Conservation (phyloP, 2,888 invertebrate species). For the Macrophya alboannulata region DNA sequence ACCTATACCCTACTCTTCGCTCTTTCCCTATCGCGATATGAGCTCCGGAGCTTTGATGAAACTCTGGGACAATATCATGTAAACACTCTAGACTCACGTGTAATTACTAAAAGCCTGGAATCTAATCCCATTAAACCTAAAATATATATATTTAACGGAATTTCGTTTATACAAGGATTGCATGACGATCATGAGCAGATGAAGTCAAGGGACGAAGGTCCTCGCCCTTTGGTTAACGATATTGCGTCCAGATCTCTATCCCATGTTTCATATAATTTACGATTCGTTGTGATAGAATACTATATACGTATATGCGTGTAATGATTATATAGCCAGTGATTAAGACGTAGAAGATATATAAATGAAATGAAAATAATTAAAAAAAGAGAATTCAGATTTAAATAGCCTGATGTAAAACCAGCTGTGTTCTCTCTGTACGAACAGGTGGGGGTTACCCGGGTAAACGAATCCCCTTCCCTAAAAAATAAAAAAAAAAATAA, state of each 20-base stretch:
- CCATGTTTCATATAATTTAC: not conserved
- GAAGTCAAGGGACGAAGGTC: not conserved
- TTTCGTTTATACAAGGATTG: not conserved
- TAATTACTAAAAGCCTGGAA: conserved; percentile 35
- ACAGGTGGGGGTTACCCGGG: conserved; percentile 29
- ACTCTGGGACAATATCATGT: conserved; percentile 11
- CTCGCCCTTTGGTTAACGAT: not conserved
- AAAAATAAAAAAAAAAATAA: conserved; percentile 14
- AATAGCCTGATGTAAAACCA: not conserved
- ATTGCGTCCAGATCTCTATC: not conserved
- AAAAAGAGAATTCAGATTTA: conserved; percentile 2
- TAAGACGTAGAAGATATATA: not conserved
- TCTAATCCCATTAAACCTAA: conserved; percentile 21
- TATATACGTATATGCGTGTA: no score
- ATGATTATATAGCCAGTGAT: not conserved
- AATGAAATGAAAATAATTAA: no score
- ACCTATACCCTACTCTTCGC: not conserved
- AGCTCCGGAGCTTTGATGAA: conserved; percentile 40
- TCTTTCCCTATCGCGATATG: not conserved
- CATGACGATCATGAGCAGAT: not conserved
- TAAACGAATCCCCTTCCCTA: conserved; percentile 18
- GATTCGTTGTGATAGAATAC: not conserved
- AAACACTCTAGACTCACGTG: not conserved
- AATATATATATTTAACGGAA: not conserved
- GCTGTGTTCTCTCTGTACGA: not conserved